Conservation (phyloP, 2,113 vertebrate species). For the Theropithecus gelada region DNA sequence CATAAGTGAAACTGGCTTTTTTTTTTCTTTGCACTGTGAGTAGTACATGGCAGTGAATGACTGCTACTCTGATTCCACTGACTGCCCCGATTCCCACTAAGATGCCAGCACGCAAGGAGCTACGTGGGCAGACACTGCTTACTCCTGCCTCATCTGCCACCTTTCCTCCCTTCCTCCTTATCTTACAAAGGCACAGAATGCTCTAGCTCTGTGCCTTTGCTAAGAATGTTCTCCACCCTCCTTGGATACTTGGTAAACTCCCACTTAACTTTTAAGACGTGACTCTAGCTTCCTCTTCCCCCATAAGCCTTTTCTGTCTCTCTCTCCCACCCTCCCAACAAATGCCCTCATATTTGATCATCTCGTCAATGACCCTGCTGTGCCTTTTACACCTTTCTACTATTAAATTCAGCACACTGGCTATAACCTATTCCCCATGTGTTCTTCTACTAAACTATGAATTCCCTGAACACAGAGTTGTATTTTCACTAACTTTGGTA, state of each 20-base stretch:
- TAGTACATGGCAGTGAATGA: neutral
- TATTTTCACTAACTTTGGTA: neutral
- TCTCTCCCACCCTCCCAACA: neutral
- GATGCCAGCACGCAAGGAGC: neutral
- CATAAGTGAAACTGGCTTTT: neutral
- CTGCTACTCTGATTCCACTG: neutral
- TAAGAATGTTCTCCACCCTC: neutral
- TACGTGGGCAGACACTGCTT: fast-evolving
- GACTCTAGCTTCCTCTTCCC: neutral
- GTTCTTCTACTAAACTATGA: neutral
- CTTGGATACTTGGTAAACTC: neutral
- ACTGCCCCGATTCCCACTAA: fast-evolving
- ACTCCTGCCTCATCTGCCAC: neutral
- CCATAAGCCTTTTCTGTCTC: neutral
- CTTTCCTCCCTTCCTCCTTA: neutral
- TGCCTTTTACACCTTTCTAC: neutral
- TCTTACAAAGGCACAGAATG: neutral
- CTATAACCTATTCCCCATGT: neutral
- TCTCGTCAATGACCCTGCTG: neutral
- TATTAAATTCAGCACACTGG: neutral
- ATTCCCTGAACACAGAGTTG: neutral
- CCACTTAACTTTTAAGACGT: neutral
- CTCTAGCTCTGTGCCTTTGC: neutral
- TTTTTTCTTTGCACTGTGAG: neutral
- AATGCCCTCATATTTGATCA: neutral